Percentiles rank a stretch among this genome's conserved stretches.
phyloP scores from a whole-genome alignment of 1,140 invertebrate genomes.

The Capitella teleta region DNA sequence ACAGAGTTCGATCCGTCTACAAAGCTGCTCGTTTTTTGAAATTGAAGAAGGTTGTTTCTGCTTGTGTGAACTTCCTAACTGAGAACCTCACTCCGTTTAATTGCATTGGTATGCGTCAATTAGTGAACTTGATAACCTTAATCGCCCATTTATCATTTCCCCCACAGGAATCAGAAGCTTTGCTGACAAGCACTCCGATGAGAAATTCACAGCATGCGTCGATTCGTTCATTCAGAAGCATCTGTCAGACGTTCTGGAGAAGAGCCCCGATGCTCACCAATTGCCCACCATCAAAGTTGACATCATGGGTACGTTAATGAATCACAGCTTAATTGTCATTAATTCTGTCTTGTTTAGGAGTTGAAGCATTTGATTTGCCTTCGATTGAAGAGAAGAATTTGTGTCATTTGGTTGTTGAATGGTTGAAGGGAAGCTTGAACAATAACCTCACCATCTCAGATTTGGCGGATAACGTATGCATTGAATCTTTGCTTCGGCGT shows the following conservation, averaged over 20 bases:
- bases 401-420: too few species aligned
- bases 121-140: background rate
- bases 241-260: slow-evolving; percentile 52
- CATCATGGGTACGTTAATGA: slow-evolving; percentile 29
- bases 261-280: slow-evolving; percentile 46
- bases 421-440: too few species aligned
- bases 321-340: too few species aligned
- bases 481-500: background rate
- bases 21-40: slow-evolving; percentile 60
- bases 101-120: slow-evolving; percentile 48
- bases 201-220: slow-evolving; percentile 51
- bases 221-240: slow-evolving; percentile 61
- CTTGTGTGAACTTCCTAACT: slow-evolving; percentile 60
- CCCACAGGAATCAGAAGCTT: slow-evolving; percentile 7
- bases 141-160: background rate
- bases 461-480: slow-evolving; percentile 1
- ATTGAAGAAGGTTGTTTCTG: slow-evolving; percentile 57
- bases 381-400: too few species aligned
- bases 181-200: slow-evolving; percentile 35
- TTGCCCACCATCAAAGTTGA: slow-evolving; percentile 54
- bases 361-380: too few species aligned
- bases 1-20: slow-evolving; percentile 60
- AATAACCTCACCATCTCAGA: too few species aligned
- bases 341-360: too few species aligned
- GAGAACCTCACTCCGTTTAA: slow-evolving; percentile 55